Evolutionary conservation across 37 sponge, comb jelly and placozoan genomes (phyloP), one percentile per base, ranked within the genome.

Genomic region (Chondrilla cf. caribensis): DNA sequence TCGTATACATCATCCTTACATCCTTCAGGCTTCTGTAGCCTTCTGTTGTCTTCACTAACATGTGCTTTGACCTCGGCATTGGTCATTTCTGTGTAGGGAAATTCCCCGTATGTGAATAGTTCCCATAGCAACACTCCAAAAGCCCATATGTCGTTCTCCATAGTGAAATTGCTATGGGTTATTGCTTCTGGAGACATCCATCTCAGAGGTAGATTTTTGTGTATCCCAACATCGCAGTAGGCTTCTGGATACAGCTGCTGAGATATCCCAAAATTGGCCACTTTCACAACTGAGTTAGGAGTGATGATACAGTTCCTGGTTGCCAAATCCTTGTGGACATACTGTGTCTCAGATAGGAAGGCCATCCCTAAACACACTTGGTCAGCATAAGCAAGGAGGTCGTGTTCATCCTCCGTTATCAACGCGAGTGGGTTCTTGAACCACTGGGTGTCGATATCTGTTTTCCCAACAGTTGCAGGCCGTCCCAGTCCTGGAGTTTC

Each of bases 131-230:
- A 15, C 0, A 92, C 83, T 0, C 92, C 92, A 79, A 83, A 92
- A 19, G 89, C 55, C 92, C 92, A 92, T 9, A 92, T 58, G 70
- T 92, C 92, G 36, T 81, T 92, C 36, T 58, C 68, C 0, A 35
- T 86, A 1, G 92, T 86, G 80, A 85, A 92, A 0, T 78, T 51
- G 58, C 51, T 40, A 19, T 19, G 58, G 36, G 66, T 60, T 11
- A 92, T 66, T 7, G 89, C 65, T 54, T 92, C 92, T 26, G 84
- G 81, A 58, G 89, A 25, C 92, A 92, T 88, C 92, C 92, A 92
- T 0, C 92, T 66, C 18, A 92, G 54, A 0, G 92, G 92, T 7
- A 58, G 54, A 25, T 26, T 64, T 18, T 19, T 85, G 8, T 51
- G 40, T 7, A 76, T 64, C 21, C 43, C 43, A 4, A 84, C 43